Conservation (phyloP, 2,113 vertebrate genomes). For the Xenus cinereus region DNA sequence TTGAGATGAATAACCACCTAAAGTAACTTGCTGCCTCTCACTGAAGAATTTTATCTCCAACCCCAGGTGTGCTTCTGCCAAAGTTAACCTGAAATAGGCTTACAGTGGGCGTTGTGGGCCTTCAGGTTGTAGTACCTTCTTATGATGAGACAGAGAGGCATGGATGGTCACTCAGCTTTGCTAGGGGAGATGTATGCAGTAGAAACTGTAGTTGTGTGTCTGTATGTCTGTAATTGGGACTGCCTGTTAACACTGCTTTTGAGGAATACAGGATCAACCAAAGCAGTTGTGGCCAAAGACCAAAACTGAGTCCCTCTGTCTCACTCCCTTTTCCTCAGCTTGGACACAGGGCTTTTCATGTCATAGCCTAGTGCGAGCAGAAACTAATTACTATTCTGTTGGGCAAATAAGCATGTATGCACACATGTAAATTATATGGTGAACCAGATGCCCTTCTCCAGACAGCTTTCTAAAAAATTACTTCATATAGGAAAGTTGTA, state of each 20-base stretch:
- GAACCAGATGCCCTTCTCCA: conserved; percentile 5
- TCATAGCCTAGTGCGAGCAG: rapidly evolving
- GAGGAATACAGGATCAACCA: background rate
- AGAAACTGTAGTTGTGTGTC: background rate
- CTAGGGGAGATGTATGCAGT: background rate
- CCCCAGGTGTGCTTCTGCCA: background rate
- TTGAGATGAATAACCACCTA: background rate
- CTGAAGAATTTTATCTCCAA: background rate
- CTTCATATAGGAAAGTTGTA: conserved; percentile 51
- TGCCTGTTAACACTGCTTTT: background rate
- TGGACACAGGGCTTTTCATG: background rate
- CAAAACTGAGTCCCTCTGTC: background rate
- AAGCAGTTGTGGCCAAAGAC: background rate
- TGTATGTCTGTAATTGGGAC: background rate
- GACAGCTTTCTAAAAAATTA: conserved; percentile 25
- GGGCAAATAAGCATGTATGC: background rate
- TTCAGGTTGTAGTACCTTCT: background rate
- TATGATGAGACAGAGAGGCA: background rate
- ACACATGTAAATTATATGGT: background rate
- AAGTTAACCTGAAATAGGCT: background rate
- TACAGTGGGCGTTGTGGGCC: background rate
- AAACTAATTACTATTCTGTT: background rate
- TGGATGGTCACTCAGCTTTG: background rate
- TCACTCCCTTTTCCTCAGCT: background rate
- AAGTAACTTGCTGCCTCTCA: background rate